phyloP scores from a whole-genome alignment of 2,888 invertebrate genomes.

The Frankliniella intonsa region DNA sequence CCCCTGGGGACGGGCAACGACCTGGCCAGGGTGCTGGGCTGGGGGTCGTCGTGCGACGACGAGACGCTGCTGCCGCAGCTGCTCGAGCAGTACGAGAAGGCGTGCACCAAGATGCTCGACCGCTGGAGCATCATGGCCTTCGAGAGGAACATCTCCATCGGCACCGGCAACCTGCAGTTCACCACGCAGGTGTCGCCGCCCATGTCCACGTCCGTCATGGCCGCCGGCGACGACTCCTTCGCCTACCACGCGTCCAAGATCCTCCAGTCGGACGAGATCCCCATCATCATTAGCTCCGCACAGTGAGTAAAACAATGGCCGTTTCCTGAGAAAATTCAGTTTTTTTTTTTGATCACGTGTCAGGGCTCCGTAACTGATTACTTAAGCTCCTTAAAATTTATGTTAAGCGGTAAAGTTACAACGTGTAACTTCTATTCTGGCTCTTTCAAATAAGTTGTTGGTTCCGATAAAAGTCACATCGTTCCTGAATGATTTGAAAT shows the following conservation, averaged over 20 bases:
- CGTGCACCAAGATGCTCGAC: conserved; percentile 96
- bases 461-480: too few relatives aligned
- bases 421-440: too few relatives aligned
- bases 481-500: too few relatives aligned
- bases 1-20: conserved; percentile 97
- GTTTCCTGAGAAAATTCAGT: not conserved
- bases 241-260: conserved; percentile 80
- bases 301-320: conserved; percentile 50
- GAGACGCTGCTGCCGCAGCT: conserved; percentile 88
- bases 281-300: conserved; percentile 65
- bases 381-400: too few relatives aligned
- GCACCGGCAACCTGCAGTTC: conserved; percentile 41
- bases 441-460: too few relatives aligned
- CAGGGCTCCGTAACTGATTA: too few relatives aligned
- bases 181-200: not conserved
- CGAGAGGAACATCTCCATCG: conserved; percentile 64
- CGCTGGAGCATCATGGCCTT: conserved; percentile 96
- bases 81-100: conserved; percentile 89
- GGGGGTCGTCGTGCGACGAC: conserved; percentile 95
- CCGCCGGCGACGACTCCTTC: conserved; percentile 71
- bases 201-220: conserved; percentile 47
- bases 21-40: conserved; percentile 88
- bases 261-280: conserved; percentile 73
- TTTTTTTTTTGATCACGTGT: conserved; percentile 33
- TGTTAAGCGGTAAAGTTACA: too few relatives aligned